phyloP scores from a whole-genome alignment of 2,113 vertebrate species.

The Passer domesticus region DNA sequence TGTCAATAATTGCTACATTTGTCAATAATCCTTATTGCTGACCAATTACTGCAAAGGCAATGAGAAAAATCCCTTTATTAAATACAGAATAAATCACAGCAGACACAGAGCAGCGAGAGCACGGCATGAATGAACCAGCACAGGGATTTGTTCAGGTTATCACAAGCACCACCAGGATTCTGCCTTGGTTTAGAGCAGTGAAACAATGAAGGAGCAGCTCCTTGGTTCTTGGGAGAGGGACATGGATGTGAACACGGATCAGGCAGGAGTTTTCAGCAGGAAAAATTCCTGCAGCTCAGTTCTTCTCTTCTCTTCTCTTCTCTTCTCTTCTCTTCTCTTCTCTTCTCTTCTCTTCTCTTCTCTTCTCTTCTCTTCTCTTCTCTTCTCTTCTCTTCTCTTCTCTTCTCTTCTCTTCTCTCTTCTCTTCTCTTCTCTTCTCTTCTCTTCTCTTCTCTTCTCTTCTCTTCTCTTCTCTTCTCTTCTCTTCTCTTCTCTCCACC shows the following conservation, averaged over 20 bases:
- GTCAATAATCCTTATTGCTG: not conserved
- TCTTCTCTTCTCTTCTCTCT: not conserved
- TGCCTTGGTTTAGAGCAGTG: not conserved
- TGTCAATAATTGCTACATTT: not conserved
- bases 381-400: not conserved
- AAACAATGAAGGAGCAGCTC: not conserved
- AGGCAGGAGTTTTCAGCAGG: not conserved
- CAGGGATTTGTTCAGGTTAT: not conserved
- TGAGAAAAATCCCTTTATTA: not conserved
- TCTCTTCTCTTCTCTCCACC: too few relatives aligned
- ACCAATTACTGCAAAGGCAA: not conserved
- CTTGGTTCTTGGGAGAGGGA: not conserved
- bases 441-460: not conserved
- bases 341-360: too few relatives aligned
- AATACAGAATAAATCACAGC: not conserved
- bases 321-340: not conserved
- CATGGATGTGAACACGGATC: not conserved
- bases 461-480: not conserved
- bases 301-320: too few relatives aligned
- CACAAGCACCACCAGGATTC: not conserved
- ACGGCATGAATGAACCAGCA: accelerated
- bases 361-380: not conserved
- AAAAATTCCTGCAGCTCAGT: not conserved
- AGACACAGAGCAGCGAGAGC: not conserved
- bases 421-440: not conserved